Base-by-base conservation (phyloP, 2,888 invertebrate species). In the Ptilodon capucinus region DNA sequence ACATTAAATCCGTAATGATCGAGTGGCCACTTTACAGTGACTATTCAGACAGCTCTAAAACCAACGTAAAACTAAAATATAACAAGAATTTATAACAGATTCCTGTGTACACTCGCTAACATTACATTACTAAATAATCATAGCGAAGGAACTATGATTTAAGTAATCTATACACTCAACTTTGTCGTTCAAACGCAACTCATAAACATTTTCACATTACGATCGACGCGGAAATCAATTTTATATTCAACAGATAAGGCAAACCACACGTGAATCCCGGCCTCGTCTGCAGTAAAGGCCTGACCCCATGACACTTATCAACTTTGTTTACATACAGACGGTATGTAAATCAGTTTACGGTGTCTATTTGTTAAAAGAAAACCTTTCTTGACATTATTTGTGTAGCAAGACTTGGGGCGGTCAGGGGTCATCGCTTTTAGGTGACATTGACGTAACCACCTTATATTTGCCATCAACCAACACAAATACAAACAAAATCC, bases 261-360 rank as follows among this genome's bases (percentile, higher is more conserved):
- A 17, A 21, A 35, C 11, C 19, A 50, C 11, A 41, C 18, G 50
- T 50, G 28, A 45, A 28, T 16, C 49, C 28, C 25, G 2, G 32
- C 17, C 49, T 32, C 25, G 2, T 25, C 2, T 7, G 16, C 7
- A 11, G n/a, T 30, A 18, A 17, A 5, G 23, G 13, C 42, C 44
- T 64, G 71, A 74, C 61, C 74, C 66, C 54, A 55, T 68, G 71
- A 67, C 71, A 56, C 60, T 49, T 53, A 40, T 44, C 46, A 65
- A 57, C 55, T 47, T 65, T 60, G 59, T 68, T 64, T 71, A 70
- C 65, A 75, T 70, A 65, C 66, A 69, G 71, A 68, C 70, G 47
- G 71, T 67, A 74, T 75, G 71, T 75, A 72, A 74, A 78, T 75
- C 75, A 72, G 78, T 77, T 61, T 74, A 74, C 51, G 53, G 48